Conservation (phyloP, 2,888 invertebrate genomes). For the Thelaira solivaga region DNA sequence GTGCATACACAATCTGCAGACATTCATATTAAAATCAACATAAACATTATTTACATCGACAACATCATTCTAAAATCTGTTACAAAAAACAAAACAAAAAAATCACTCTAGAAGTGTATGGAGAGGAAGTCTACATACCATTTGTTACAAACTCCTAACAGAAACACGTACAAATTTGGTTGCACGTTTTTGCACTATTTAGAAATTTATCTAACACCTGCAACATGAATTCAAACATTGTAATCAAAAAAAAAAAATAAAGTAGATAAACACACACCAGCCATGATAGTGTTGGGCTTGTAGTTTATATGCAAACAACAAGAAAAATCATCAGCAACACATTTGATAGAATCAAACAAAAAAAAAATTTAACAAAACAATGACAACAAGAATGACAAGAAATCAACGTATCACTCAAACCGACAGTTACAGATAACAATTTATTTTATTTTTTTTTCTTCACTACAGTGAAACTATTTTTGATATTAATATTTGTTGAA, state of each 20-base stretch:
- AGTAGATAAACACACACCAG: no score
- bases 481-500: not conserved
- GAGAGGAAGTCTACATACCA: not conserved
- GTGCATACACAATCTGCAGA: slow-evolving; percentile 8
- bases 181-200: slow-evolving; percentile 65
- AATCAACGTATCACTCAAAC: slow-evolving; percentile 18
- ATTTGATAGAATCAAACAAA: slow-evolving; percentile 22
- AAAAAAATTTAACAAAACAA: not conserved
- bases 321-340: slow-evolving; percentile 26
- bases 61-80: slow-evolving; percentile 38
- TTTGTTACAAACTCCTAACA: slow-evolving; percentile 39
- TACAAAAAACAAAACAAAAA: no score
- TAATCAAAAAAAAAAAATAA: slow-evolving; percentile 20
- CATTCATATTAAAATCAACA: slow-evolving; percentile 57
- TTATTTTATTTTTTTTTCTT: not conserved
- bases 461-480: not conserved
- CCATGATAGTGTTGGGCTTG: slow-evolving; percentile 11
- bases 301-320: slow-evolving; percentile 30
- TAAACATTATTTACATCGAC: slow-evolving; percentile 56
- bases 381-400: not conserved
- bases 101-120: not conserved
- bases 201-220: slow-evolving; percentile 66
- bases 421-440: slow-evolving; percentile 23
- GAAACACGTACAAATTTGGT: slow-evolving; percentile 62
- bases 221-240: slow-evolving; percentile 60